Evolutionary conservation across 2,888 invertebrate species (phyloP).

Genomic region (Luffia ferchaultella): DNA sequence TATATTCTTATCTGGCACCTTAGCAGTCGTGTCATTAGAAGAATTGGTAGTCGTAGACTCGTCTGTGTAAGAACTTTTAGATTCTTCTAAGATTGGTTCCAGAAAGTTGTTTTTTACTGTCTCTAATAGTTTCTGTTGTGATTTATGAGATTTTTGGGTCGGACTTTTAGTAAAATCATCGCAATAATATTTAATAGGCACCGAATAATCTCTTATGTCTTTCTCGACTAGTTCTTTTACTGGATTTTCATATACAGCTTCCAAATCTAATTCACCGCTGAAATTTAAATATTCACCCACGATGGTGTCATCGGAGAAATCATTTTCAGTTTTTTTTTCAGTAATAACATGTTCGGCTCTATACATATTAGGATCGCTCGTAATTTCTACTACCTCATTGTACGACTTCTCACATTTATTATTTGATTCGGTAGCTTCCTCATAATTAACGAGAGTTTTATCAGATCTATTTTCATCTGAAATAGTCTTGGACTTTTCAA

Average conservation of each 20-base stretch:
- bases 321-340: conserved; percentile 19
- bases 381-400: conserved; percentile 4
- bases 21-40: too few relatives aligned
- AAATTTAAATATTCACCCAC: conserved; percentile 60
- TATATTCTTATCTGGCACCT: too few relatives aligned
- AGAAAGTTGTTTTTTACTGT: conserved; percentile 19
- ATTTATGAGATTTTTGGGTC: conserved; percentile 12
- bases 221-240: conserved; percentile 51
- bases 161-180: conserved; percentile 39
- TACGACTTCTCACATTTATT: conserved; percentile 6
- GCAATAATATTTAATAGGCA: conserved; percentile 50
- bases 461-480: neutral
- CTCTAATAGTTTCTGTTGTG: conserved; percentile 15
- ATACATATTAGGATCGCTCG: conserved; percentile 13
- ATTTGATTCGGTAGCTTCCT: conserved; percentile 9
- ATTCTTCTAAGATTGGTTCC: conserved; percentile 56
- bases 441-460: conserved; percentile 2
- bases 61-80: conserved; percentile 36
- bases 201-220: conserved; percentile 56
- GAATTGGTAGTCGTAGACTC: conserved; percentile 14
- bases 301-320: conserved; percentile 21
- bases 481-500: conserved; percentile 20
- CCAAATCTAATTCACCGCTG: conserved; percentile 40
- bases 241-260: conserved; percentile 45
- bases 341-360: conserved; percentile 23